Conservation (phyloP, 2,113 vertebrate species). For the Conger conger region DNA sequence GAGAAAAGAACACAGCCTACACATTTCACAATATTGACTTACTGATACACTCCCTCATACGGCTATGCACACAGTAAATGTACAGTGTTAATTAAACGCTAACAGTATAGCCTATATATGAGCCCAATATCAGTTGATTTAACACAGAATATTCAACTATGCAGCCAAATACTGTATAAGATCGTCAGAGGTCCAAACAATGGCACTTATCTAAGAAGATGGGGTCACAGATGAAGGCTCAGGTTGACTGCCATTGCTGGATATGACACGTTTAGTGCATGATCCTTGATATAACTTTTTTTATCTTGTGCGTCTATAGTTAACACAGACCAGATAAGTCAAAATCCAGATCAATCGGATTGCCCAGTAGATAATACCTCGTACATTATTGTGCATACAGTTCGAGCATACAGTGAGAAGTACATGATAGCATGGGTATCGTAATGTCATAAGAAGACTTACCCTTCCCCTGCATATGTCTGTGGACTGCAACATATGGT, state of each 20-base stretch:
- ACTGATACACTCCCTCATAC: not conserved
- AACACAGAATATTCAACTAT: too few species aligned
- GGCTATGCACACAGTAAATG: too few species aligned
- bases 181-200: too few species aligned
- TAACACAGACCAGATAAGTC: not conserved
- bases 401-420: not conserved
- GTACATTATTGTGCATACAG: not conserved
- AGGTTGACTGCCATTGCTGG: not conserved
- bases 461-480: constrained; percentile 52
- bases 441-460: constrained; percentile 29
- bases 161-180: too few species aligned
- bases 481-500: constrained; percentile 50
- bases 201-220: too few species aligned
- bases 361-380: too few species aligned
- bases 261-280: not conserved
- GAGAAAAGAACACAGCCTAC: not conserved
- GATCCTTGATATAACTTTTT: not conserved
- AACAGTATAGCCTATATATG: too few species aligned
- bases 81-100: too few species aligned
- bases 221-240: too few species aligned
- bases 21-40: not conserved
- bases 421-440: not conserved
- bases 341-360: not conserved
- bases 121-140: too few species aligned
- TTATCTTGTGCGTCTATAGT: not conserved